Evolutionary conservation across 2,888 invertebrate species (phyloP), one percentile per base, ranked within the genome.

Genomic region (Sclerodermus sp.): DNA sequence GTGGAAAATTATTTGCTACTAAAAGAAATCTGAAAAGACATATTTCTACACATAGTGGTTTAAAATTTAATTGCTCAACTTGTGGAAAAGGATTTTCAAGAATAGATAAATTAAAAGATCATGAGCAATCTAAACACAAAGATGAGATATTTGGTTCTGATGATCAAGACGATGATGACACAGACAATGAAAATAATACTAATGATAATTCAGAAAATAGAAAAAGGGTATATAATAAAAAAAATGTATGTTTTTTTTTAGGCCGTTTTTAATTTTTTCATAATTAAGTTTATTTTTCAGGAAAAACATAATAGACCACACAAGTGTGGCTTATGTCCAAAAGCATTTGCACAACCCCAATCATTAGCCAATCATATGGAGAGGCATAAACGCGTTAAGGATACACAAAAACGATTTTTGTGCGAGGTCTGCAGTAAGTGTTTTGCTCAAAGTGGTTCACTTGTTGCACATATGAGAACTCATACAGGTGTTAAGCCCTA

Each of bases 351-450:
- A 1, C 74, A 74, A 37, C 58, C 65, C 17, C 73, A 71, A 49
- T 73, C 75, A 1, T 43, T 76, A 36, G 62, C 68, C 1, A 76
- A 76, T 55, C 76, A 76, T 49, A 64, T 68, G 56, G 75, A 76
- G 47, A 69, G 74, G 14, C 76, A 76, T 41, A 72, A 68, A 15
- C 69, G 74, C 0, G 68, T 65, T 0, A 72, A 70, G 42, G 74
- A 75, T 32, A 70, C 71, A 2, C 72, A 73, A 29, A 76, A 75
- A 36, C 67, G 76, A 29, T 76, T 72, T 47, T 60, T 76, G 4
- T 76, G 76, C 31, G 76, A 76, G 49, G 70, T 75, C 12, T 76
- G 76, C 47, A 76, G 76, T 51, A 76, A 76, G 48, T 71, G 73
- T 49, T 76, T 76, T 17, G 75, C 75, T 1, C 76, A 76, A 41